Evolutionary conservation across 2,113 vertebrate species (phyloP).

Genomic region (Prunella himalayana): DNA sequence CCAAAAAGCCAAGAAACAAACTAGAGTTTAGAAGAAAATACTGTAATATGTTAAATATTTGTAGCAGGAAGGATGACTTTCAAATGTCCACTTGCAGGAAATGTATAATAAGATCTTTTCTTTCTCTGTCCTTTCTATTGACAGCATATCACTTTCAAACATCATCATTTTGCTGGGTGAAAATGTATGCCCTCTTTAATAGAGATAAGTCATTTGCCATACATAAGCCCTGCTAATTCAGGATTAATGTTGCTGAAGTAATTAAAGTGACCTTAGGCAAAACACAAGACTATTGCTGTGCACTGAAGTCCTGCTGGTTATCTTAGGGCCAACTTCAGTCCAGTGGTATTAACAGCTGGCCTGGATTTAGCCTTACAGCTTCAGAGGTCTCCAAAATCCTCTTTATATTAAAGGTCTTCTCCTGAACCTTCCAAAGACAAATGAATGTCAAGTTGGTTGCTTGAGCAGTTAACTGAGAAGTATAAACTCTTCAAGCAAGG

Average conservation of each 20-base stretch:
- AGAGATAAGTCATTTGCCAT: background rate
- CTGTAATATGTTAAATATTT: background rate
- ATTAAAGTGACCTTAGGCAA: constrained; percentile 52
- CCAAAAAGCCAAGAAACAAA: background rate
- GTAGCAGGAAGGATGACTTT: constrained; percentile 11
- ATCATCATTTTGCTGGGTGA: background rate
- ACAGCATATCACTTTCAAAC: constrained; percentile 31
- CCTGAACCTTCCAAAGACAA: constrained; percentile 10
- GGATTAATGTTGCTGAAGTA: constrained; percentile 49
- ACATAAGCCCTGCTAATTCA: constrained; percentile 48
- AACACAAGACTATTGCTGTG: background rate
- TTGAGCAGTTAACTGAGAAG: background rate
- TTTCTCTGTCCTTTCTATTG: background rate
- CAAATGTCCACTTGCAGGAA: background rate
- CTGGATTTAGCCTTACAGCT: background rate
- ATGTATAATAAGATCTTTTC: background rate
- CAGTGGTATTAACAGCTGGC: background rate
- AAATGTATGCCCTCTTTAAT: background rate
- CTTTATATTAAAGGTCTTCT: background rate
- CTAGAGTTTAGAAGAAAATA: background rate
- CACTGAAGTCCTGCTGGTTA: constrained; percentile 2
- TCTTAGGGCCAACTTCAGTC: background rate
- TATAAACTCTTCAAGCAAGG: background rate
- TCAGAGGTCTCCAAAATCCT: constrained; percentile 14
- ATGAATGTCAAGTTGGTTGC: background rate